Conservation (phyloP, 2,113 vertebrate species). For the Rhea pennata region DNA sequence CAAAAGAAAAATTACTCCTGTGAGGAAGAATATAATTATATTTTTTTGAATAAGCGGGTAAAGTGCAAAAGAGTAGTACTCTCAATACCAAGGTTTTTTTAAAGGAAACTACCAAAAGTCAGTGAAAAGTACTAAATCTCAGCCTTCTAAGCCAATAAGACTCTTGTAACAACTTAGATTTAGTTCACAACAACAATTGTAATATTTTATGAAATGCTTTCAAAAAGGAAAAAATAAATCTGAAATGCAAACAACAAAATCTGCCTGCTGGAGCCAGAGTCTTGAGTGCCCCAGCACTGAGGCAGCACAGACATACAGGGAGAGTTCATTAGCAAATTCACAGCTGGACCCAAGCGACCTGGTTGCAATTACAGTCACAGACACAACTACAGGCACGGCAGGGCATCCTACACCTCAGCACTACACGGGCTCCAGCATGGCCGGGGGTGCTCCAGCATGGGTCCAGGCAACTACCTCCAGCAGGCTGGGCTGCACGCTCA, state of each 20-base stretch:
- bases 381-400: neutral
- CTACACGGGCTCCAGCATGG: accelerated
- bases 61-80: neutral
- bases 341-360: neutral
- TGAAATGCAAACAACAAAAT: neutral
- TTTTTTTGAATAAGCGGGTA: neutral
- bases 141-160: neutral
- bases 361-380: neutral
- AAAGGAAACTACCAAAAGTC: neutral
- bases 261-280: neutral
- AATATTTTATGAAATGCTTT: neutral
- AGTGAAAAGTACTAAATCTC: neutral
- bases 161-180: neutral
- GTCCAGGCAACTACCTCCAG: neutral
- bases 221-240: neutral
- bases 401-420: neutral
- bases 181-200: neutral
- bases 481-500: accelerated
- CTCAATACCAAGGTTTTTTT: neutral
- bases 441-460: neutral
- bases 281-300: neutral
- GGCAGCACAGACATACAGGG: neutral
- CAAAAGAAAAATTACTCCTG: neutral
- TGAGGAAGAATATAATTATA: neutral
- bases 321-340: neutral